Evolutionary conservation across 2,888 invertebrate species (phyloP).

Genomic region (Conomelus anceps): DNA sequence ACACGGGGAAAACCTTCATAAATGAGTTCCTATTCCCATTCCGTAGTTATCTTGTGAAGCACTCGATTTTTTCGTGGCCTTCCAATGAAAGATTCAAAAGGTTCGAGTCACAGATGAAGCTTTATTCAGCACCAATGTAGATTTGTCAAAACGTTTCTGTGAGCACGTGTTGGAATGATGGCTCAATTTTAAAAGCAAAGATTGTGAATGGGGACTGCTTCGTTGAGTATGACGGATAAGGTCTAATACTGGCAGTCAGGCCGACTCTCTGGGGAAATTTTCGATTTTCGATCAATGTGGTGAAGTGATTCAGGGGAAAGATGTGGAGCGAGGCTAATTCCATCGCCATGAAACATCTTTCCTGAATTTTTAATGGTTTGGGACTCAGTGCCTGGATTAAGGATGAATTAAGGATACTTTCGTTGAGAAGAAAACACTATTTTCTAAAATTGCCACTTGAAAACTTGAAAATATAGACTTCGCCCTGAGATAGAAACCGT

Average conservation of each 20-base stretch:
- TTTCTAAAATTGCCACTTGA: neutral
- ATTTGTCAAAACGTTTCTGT: neutral
- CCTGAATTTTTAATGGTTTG: neutral
- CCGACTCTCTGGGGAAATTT: neutral
- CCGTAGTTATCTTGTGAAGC: neutral
- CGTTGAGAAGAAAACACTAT: neutral
- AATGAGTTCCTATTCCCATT: neutral
- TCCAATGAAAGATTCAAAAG: neutral
- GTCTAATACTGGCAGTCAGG: neutral
- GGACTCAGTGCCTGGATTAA: neutral
- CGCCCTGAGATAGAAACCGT: neutral
- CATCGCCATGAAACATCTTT: neutral
- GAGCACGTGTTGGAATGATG: neutral
- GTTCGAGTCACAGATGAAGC: neutral
- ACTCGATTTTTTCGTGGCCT: neutral
- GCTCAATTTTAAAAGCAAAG: neutral
- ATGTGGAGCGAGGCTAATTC: neutral
- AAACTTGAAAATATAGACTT: neutral
- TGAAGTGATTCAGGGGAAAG: neutral
- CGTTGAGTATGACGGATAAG: neutral
- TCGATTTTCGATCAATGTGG: neutral
- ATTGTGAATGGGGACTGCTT: neutral
- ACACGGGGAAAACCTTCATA: neutral
- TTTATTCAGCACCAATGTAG: neutral
- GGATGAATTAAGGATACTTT: neutral